Evolutionary conservation across 2,113 vertebrate genomes (phyloP), one percentile per base, ranked within the genome.

Genomic region (Platysteira castanea): DNA sequence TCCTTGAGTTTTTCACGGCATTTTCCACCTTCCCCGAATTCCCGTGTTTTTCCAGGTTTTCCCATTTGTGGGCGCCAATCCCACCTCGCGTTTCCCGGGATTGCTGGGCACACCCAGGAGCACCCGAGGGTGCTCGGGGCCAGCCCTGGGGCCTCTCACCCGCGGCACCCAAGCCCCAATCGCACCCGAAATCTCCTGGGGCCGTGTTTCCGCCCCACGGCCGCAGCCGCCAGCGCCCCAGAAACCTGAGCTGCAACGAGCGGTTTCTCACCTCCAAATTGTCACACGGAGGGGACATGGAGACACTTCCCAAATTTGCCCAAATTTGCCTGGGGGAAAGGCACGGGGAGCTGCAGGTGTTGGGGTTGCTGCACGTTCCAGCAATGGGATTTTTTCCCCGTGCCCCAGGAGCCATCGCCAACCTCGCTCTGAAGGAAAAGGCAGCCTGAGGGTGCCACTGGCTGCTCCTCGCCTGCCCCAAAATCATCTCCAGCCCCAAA

Each of bases 51-150:
- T 3, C 82, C 50, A 15, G 2, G 0, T 27, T 80, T 74, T 14
- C 13, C 17, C 42, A 1, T 59, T 4, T 3, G 2, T 0, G 6
- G 6, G 17, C 6, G 0, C 1, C 9, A 17, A 44, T 23, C 50
- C 31, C 42, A 1, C 10, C 35, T n/a, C 0, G 0, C 2, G 21
- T 20, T 47, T 9, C 41, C 57, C 5, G 1, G 52, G 16, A 27
- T 33, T 30, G 9, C 28, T 0, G 2, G 11, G 26, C 26, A 13
- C 44, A 19, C 31, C 7, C 31, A 28, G 49, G 52, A 56, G 37
- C 54, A 44, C 47, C 10, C 37, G 24, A 64, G 44, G 69, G 42
- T 57, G 90, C 78, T 78, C 3, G 0, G 50, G 61, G 28, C 30
- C 42, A 65, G n/a, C 37, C 42, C 61, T 1, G 24, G 44, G 5